Percentiles rank a stretch among this genome's conserved stretches.
phyloP scores from a whole-genome alignment of 2,888 invertebrate genomes.

The Eristalis pertinax region DNA sequence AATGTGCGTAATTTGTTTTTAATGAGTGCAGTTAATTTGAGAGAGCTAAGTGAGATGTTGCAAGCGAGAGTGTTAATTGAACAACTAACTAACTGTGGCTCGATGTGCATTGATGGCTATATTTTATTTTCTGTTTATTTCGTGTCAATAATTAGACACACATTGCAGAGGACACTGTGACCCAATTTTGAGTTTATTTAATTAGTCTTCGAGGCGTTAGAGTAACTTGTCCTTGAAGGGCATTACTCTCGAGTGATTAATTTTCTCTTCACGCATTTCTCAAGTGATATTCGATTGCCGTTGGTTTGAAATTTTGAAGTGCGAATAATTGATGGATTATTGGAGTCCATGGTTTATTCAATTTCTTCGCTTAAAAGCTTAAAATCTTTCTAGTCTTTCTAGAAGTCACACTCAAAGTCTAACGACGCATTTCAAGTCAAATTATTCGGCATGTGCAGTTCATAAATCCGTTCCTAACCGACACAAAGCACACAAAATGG shows the following conservation, averaged over 20 bases:
- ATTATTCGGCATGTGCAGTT: no score
- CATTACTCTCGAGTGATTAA: neutral
- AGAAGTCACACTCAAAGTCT: no score
- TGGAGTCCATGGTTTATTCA: no score
- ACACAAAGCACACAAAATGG: no score
- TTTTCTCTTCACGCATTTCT: neutral
- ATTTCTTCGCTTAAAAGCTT: no score
- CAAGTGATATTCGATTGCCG: neutral
- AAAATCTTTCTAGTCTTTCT: no score
- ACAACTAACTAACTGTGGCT: neutral
- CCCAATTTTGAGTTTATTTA: neutral
- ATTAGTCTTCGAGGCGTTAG: neutral
- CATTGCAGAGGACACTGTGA: neutral
- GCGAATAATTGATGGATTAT: no score
- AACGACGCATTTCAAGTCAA: no score
- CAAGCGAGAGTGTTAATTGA: conserved; percentile 4
- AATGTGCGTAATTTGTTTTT: conserved; percentile 5
- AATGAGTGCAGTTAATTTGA: neutral
- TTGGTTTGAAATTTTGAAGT: neutral
- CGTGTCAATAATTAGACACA: neutral
- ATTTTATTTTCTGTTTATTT: neutral
- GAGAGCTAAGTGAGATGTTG: no score
- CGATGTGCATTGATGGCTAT: neutral
- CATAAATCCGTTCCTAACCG: no score
- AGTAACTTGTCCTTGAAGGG: neutral